phyloP scores from a whole-genome alignment of 2,113 vertebrate genomes.

The Cephalopterus ornatus region DNA sequence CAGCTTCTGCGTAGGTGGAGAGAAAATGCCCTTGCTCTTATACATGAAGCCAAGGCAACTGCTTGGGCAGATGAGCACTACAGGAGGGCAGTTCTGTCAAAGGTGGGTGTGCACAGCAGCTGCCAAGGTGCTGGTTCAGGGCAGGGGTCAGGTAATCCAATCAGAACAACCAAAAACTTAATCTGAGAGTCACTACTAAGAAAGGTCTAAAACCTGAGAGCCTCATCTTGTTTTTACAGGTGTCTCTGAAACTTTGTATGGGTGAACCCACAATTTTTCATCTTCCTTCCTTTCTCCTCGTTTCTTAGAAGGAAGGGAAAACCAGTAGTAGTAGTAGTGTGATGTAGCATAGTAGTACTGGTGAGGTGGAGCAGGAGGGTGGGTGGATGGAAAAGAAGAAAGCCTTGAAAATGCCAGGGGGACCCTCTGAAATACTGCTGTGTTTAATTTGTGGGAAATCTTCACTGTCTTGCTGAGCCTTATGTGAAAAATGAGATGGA shows the following conservation, averaged over 20 bases:
- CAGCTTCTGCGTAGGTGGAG: constrained; percentile 73
- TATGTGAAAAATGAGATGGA: neutral
- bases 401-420: neutral
- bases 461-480: neutral
- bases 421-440: neutral
- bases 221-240: neutral
- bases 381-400: neutral
- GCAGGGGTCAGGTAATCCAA: neutral
- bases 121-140: neutral
- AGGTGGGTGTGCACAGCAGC: constrained; percentile 70
- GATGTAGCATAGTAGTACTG: neutral
- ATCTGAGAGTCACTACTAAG: neutral
- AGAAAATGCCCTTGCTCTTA: constrained; percentile 56
- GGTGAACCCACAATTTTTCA: neutral
- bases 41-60: constrained; percentile 35
- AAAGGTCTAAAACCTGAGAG: neutral
- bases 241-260: neutral
- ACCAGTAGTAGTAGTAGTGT: neutral
- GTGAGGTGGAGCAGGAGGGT: neutral
- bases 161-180: neutral
- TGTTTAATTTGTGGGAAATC: neutral
- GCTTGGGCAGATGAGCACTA: constrained; percentile 70
- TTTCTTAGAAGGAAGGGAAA: neutral
- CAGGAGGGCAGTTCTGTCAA: constrained; percentile 61
- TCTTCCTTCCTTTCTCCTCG: neutral